Base-by-base conservation (phyloP, 2,888 invertebrate species). In the Rhagonycha lutea region DNA sequence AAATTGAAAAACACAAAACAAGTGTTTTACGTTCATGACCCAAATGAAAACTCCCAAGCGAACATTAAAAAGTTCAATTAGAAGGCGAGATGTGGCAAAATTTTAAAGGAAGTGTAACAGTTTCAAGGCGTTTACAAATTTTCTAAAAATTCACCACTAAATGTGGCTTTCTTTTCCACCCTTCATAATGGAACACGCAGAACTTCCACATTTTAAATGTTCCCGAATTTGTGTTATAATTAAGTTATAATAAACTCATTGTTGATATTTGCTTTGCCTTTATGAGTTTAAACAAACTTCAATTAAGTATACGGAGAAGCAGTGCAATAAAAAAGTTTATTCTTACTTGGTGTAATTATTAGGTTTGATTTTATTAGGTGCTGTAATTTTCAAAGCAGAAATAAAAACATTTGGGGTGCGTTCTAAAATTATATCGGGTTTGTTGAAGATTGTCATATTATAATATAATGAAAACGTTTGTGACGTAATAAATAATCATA, bases 31-130 rank as follows among this genome's bases (percentile, higher is more conserved):
- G 61, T 61, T 67, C 47, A 69, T 68, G 72, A 68, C 72, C 72
- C 61, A 72, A 72, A 72, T 72, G 26, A 61, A 72, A 72, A 62
- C 61, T 72, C 68, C 68, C 72, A 67, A 72, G 67, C 72, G 68
- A 72, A 72, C 61, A 72, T 72, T 72, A 72, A 72, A 72, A 72
- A 72, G 61, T 72, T 72, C 72, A 72, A 68, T 72, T 72, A 72
- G 68, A 29, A 68, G 67, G 18, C 65, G 72, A 72, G 72, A 61
- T 23, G 68, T 18, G 72, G 61, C 61, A 29, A 68, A 65, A 18
- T 72, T 72, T 72, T 72, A 28, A 65, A 68, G 72, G 68, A 72
- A 72, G 61, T 72, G 60, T 18, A 72, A 28, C 68, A 61, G 61
- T 72, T n/a, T 72, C 29, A 23, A 68, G 28, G 72, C 72, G 72